phyloP scores from a whole-genome alignment of 2,797 vertebrate genomes.

The Rousettus madagascariensis region DNA sequence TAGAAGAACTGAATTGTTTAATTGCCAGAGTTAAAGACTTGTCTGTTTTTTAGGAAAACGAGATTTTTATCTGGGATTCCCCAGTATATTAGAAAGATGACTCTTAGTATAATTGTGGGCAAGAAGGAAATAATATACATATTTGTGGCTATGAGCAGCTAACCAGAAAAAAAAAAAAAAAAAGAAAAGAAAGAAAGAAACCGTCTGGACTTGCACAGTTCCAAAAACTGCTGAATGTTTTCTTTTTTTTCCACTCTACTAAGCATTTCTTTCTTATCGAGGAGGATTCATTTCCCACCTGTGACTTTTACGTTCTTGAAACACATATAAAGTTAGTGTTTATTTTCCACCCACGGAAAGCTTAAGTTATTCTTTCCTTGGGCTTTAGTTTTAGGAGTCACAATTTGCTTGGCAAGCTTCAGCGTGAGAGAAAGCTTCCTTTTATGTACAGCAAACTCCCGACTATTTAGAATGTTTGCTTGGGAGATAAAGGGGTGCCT shows the following conservation, averaged over 20 bases:
- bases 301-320: constrained; percentile 49
- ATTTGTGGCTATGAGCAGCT: constrained; percentile 84
- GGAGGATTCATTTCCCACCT: constrained; percentile 66
- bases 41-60: constrained; percentile 79
- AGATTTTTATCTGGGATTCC: constrained; percentile 83
- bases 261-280: constrained; percentile 65
- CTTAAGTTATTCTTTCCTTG: constrained; percentile 15
- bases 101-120: constrained; percentile 83
- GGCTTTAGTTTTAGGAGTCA: constrained; percentile 26
- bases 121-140: constrained; percentile 86
- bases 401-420: constrained; percentile 37
- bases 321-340: constrained; percentile 48
- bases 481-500: constrained; percentile 34
- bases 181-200: constrained; percentile 68
- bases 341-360: constrained; percentile 45
- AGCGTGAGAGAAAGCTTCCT: constrained; percentile 23
- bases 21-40: constrained; percentile 70
- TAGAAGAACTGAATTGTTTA: constrained; percentile 55
- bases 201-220: constrained; percentile 78
- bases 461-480: constrained; percentile 46
- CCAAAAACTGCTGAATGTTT: constrained; percentile 75
- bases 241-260: constrained; percentile 62
- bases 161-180: constrained; percentile 75
- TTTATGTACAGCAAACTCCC: constrained; percentile 50
- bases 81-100: constrained; percentile 82